Percentiles rank a stretch among this genome's conserved stretches.
Conservation (phyloP, 1,140 invertebrate species). For the Ips nitidus region DNA sequence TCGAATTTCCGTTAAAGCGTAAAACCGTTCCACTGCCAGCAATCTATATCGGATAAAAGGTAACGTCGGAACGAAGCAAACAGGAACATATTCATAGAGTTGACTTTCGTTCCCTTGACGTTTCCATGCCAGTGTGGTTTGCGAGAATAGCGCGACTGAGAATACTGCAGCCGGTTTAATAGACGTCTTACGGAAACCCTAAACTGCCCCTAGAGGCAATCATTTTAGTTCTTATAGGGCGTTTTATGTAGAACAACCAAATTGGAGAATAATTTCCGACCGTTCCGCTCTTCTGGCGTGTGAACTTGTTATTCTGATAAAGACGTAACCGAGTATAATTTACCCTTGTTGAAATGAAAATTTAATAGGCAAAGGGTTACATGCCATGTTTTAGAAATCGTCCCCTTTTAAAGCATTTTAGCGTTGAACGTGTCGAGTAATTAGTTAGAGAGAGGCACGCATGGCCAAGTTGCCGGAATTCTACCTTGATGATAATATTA, state of each 20-base stretch:
- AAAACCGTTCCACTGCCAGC: background rate
- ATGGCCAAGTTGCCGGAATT: too few species aligned
- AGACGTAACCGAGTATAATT: constrained; percentile 25
- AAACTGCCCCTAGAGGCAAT: constrained; percentile 29
- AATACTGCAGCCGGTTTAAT: constrained; percentile 30
- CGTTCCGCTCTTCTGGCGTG: constrained; percentile 24
- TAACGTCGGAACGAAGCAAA: background rate
- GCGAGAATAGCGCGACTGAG: constrained; percentile 9
- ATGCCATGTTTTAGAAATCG: constrained; percentile 9
- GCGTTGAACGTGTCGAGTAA: too few species aligned
- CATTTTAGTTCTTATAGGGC: constrained; percentile 31
- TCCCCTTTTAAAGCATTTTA: constrained; percentile 7
- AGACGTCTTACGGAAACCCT: constrained; percentile 33
- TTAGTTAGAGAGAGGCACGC: too few species aligned
- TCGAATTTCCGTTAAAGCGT: too few species aligned
- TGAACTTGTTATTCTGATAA: constrained; percentile 31
- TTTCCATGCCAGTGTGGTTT: constrained; percentile 10
- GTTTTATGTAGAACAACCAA: constrained; percentile 34
- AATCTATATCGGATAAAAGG: constrained; percentile 2
- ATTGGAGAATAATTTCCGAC: constrained; percentile 32
- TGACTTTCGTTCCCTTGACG: constrained; percentile 8
- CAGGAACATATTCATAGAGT: constrained; percentile 8
- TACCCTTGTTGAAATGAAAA: constrained; percentile 20
- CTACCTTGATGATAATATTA: too few species aligned
- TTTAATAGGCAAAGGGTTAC: constrained; percentile 12